A percentile compares a stretch with the other conserved stretches of the same genome.
phyloP scores from a whole-genome alignment of 2,113 vertebrate genomes.

The Mormyrus iriodes region DNA sequence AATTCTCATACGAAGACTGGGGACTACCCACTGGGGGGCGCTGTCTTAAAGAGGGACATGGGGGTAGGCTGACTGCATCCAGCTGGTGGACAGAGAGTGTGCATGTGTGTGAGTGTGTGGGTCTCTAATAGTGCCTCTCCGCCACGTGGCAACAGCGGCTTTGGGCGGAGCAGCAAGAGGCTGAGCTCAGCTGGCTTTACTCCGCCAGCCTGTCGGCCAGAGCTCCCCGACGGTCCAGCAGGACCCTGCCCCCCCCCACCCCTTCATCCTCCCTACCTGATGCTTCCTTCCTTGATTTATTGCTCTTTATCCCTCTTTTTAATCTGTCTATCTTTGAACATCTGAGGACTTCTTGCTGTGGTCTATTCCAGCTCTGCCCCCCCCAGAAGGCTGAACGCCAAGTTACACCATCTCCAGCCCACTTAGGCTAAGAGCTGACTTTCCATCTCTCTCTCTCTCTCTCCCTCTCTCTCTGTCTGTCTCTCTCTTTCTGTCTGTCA shows the following conservation, averaged over 20 bases:
- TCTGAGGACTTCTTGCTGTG: conserved; percentile 7
- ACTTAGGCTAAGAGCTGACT: background rate
- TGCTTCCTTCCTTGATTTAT: background rate
- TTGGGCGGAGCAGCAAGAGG: conserved; percentile 43
- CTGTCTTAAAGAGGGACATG: background rate
- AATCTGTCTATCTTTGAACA: background rate
- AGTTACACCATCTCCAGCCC: conserved; percentile 10
- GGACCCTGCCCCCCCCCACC: conserved; percentile 55
- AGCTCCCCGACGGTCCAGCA: conserved; percentile 68
- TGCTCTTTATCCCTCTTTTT: background rate
- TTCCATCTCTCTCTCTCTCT: background rate
- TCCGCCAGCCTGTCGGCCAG: conserved; percentile 52
- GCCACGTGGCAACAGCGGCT: conserved; percentile 56
- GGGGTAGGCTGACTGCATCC: conserved; percentile 34
- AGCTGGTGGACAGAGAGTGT: conserved; percentile 32
- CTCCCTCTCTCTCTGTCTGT: background rate
- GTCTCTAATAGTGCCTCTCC: conserved; percentile 38
- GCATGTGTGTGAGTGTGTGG: background rate
- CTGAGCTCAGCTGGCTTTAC: conserved; percentile 35
- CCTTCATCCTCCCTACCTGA: background rate
- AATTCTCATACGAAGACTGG: background rate
- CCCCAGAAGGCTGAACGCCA: background rate
- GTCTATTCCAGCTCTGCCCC: background rate
- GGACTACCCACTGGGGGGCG: background rate
- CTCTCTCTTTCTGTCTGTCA: conserved; percentile 26